These are phyloP conservation scores for Petromus typicus DNA, from an alignment of 2,113 vertebrate species.

Conservation along the genomic window DNA sequence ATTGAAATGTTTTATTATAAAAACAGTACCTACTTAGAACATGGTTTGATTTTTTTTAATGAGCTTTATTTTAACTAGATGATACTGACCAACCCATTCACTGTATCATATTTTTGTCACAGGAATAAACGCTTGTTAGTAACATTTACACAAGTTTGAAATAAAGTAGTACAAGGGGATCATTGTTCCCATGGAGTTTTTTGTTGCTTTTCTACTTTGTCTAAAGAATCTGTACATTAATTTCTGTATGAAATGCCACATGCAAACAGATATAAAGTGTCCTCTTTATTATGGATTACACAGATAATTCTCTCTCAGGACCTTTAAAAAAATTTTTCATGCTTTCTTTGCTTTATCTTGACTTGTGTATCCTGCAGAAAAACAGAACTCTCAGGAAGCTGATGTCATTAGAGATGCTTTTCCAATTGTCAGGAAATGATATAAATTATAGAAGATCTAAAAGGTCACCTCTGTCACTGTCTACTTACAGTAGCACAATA, in stretches of 20 bases:
- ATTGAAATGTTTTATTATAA: not conserved
- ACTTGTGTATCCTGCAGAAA: conserved; percentile 35
- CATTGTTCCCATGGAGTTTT: not conserved
- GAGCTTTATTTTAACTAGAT: not conserved
- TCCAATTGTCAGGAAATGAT: conserved; percentile 76
- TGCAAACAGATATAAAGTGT: conserved; percentile 23
- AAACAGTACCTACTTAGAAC: not conserved
- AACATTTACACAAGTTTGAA: conserved; percentile 50
- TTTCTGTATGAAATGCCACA: not conserved
- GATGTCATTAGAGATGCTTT: conserved; percentile 67
- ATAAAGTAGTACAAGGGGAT: conserved; percentile 12
- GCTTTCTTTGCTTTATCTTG: not conserved
- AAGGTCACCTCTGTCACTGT: conserved; percentile 80
- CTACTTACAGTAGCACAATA: conserved; percentile 65
- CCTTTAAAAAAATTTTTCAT: not conserved
- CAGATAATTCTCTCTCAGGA: conserved; percentile 11
- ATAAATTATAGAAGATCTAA: conserved; percentile 78
- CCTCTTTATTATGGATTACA: conserved; percentile 1
- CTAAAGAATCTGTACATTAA: conserved; percentile 41
- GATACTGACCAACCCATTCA: not conserved
- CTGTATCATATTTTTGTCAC: not conserved
- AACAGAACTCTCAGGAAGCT: conserved; percentile 52
- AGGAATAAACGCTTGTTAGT: not conserved
- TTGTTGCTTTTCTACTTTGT: not conserved
- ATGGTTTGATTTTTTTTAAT: not conserved